Conservation (phyloP, 2,888 invertebrate genomes). For the Drosophila niveifrons region DNA sequence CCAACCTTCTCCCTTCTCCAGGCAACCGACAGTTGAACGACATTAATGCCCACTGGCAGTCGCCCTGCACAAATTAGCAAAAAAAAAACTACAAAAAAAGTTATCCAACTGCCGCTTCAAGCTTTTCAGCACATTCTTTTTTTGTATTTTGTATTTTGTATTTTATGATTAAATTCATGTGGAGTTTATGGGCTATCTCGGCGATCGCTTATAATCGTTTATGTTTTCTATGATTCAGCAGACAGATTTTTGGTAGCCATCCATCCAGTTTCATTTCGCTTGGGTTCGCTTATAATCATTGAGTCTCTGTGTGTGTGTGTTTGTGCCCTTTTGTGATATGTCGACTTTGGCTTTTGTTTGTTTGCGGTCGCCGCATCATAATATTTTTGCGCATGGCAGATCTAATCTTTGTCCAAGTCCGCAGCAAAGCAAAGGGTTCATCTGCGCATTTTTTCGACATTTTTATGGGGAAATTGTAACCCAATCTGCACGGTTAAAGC, state of each 20-base stretch:
- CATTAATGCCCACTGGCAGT: constrained; percentile 78
- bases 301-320: constrained; percentile 21
- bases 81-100: constrained; percentile 14
- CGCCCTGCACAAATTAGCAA: constrained; percentile 74
- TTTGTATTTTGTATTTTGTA: constrained; percentile 4
- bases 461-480: constrained; percentile 80
- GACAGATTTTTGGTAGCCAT: constrained; percentile 73
- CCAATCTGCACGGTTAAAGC: constrained; percentile 57
- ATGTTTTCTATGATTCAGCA: constrained; percentile 79
- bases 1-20: constrained; percentile 43
- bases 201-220: constrained; percentile 72
- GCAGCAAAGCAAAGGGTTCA: constrained; percentile 43
- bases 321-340: constrained; percentile 59
- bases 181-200: constrained; percentile 64
- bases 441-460: constrained; percentile 70
- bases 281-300: constrained; percentile 9
- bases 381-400: constrained; percentile 80
- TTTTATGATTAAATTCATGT: constrained; percentile 38
- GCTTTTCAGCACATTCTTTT: constrained; percentile 23
- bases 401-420: constrained; percentile 70
- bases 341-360: constrained; percentile 70
- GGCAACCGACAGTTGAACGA: constrained; percentile 73
- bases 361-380: constrained; percentile 76
- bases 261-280: constrained; percentile 59
- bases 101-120: constrained; percentile 49